Conservation (phyloP, 1,140 invertebrate species). For the Zophobas atratus region DNA sequence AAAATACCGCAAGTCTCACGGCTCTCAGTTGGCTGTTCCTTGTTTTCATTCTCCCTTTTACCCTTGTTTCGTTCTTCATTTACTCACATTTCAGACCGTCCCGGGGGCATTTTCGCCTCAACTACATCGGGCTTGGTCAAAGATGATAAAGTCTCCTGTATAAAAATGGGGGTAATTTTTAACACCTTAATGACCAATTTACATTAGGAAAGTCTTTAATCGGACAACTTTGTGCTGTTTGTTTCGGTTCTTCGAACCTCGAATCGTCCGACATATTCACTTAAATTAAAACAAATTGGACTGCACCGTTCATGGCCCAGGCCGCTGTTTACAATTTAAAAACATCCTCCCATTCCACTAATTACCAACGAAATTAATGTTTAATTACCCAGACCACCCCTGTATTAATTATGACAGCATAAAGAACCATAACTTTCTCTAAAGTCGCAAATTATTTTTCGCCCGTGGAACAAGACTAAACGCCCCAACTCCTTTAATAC, state of each 20-base stretch:
- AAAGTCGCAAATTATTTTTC: not conserved
- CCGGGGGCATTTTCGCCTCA: slow-evolving; percentile 42
- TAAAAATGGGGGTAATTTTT: slow-evolving; percentile 31
- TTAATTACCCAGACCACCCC: slow-evolving; percentile 9
- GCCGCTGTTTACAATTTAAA: not conserved
- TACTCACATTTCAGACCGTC: slow-evolving; percentile 49
- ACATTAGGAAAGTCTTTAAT: slow-evolving; percentile 6
- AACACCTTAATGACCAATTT: slow-evolving; percentile 36
- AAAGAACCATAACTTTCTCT: not conserved
- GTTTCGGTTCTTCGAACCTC: not conserved
- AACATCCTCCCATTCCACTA: slow-evolving; percentile 1
- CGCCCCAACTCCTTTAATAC: not conserved
- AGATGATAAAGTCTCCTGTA: slow-evolving; percentile 42
- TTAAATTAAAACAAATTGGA: not conserved
- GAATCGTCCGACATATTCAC: not conserved
- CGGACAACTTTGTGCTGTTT: not conserved
- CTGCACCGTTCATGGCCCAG: not conserved
- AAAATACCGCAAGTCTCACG: slow-evolving; percentile 51
- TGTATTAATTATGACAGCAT: not conserved
- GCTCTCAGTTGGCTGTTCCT: slow-evolving; percentile 41
- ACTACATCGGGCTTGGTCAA: slow-evolving; percentile 34
- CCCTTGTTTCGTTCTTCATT: slow-evolving; percentile 49
- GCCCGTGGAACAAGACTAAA: too few relatives aligned
- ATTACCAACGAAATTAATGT: slow-evolving; percentile 30
- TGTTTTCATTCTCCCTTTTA: slow-evolving; percentile 49